A percentile compares a stretch with the other conserved stretches of the same genome.
These are phyloP conservation scores for Platalea minor DNA, from an alignment of 2,797 vertebrate genomes.

Conservation along the genomic window DNA sequence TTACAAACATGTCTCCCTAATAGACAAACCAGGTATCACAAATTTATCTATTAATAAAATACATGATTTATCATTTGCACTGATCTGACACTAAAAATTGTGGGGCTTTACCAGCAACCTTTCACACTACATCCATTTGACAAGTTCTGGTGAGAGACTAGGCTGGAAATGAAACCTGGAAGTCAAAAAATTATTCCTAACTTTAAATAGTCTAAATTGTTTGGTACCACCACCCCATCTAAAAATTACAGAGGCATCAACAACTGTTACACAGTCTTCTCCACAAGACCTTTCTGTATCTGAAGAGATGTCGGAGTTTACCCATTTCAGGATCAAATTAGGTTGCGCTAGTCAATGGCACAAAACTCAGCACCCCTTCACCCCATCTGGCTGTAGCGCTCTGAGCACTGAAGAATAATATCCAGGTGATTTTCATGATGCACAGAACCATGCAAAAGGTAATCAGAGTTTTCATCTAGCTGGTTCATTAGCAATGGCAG, in stretches of 20 bases:
- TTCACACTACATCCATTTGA: not conserved
- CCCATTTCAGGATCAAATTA: not conserved
- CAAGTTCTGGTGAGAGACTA: not conserved
- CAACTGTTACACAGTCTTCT: not conserved
- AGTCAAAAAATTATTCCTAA: not conserved
- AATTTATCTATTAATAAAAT: not conserved
- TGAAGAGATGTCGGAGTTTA: not conserved
- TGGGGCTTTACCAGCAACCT: not conserved
- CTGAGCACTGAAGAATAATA: not conserved
- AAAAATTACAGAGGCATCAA: not conserved
- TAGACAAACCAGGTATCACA: not conserved
- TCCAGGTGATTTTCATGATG: not conserved
- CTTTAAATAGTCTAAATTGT: not conserved
- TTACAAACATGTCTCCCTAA: not conserved
- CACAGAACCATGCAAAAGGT: not conserved
- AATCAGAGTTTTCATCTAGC: not conserved
- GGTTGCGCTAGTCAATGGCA: not conserved
- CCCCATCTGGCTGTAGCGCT: not conserved
- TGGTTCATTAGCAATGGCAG: not conserved
- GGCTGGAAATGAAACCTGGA: not conserved
- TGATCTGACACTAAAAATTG: not conserved
- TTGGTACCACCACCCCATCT: not conserved
- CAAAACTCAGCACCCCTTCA: not conserved
- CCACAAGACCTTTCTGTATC: not conserved
- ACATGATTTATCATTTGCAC: not conserved